A percentile compares a stretch with the other conserved stretches of the same genome.
Evolutionary conservation across 2,797 vertebrate genomes (phyloP).

Genomic region (Parotocinclus haroldoi): DNA sequence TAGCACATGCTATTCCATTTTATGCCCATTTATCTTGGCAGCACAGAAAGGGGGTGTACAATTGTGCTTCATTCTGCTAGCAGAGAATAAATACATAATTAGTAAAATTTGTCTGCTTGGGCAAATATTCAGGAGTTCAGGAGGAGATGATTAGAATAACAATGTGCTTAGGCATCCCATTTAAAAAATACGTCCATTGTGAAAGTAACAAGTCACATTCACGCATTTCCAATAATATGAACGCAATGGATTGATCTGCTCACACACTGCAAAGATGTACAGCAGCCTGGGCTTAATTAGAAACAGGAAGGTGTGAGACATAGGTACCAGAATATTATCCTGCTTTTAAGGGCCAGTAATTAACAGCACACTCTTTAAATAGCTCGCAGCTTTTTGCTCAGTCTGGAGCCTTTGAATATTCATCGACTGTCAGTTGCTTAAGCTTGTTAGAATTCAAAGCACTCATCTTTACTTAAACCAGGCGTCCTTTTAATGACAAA

Average conservation of each 20-base stretch:
- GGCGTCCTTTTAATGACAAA: too few relatives aligned
- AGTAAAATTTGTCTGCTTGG: constrained; percentile 18
- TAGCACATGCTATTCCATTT: constrained; percentile 30
- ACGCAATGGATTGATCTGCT: too few relatives aligned
- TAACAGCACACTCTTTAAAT: constrained; percentile 45
- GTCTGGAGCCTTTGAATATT: constrained; percentile 45
- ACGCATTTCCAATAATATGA: too few relatives aligned
- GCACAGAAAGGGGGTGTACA: constrained; percentile 47
- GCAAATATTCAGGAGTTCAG: constrained; percentile 25
- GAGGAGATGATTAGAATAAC: constrained; percentile 35
- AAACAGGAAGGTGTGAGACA: constrained; percentile 36
- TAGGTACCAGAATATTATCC: constrained; percentile 28
- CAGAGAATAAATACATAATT: constrained; percentile 35
- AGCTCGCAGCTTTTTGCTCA: constrained; percentile 32
- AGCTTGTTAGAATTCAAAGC: constrained; percentile 2
- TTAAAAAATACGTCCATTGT: too few relatives aligned
- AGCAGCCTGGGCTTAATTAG: constrained; percentile 39
- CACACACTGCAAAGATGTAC: background rate
- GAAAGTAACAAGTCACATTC: too few relatives aligned
- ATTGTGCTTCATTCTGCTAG: constrained; percentile 16
- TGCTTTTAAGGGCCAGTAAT: constrained; percentile 36
- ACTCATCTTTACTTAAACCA: constrained; percentile 3
- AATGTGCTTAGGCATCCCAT: background rate
- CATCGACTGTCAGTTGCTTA: constrained; percentile 20
- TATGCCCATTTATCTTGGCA: constrained; percentile 43